Evolutionary conservation across 2,888 invertebrate genomes (phyloP).

Genomic region (Eulithis prunata): DNA sequence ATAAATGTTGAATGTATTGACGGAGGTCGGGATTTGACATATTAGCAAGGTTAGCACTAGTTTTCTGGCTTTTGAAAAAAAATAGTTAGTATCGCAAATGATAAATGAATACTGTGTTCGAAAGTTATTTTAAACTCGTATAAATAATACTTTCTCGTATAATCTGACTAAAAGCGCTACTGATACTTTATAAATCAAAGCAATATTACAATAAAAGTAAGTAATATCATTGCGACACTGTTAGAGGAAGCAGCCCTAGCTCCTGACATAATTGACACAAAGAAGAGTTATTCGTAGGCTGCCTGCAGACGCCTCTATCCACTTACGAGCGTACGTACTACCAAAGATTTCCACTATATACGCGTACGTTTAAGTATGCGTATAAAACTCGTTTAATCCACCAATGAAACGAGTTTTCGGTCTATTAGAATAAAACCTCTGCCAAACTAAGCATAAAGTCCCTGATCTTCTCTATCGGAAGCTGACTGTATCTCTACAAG

Average conservation of each 20-base stretch:
- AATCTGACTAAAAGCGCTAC: too few relatives aligned
- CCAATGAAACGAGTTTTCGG: too few relatives aligned
- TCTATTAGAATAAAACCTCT: too few relatives aligned
- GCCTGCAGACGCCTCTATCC: slow-evolving; percentile 39
- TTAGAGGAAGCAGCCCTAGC: slow-evolving; percentile 17
- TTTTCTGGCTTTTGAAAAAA: background rate
- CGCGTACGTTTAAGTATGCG: background rate
- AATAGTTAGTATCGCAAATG: background rate
- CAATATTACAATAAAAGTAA: too few relatives aligned
- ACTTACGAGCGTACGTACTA: slow-evolving; percentile 30
- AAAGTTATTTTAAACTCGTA: too few relatives aligned
- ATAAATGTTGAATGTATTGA: slow-evolving; percentile 54
- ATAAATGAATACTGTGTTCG: background rate
- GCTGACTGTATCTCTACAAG: too few relatives aligned
- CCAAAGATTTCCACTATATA: background rate
- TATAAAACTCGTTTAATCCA: too few relatives aligned
- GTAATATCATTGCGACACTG: too few relatives aligned
- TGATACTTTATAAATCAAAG: too few relatives aligned
- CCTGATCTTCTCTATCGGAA: too few relatives aligned
- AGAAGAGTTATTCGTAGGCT: slow-evolving; percentile 45
- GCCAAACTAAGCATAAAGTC: too few relatives aligned
- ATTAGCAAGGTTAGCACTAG: background rate
- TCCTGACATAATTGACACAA: slow-evolving; percentile 48
- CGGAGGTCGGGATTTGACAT: slow-evolving; percentile 22
- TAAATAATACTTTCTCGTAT: too few relatives aligned